Evolutionary conservation across 2,797 vertebrate genomes (phyloP).

Genomic region (Hylomyscus alleni): DNA sequence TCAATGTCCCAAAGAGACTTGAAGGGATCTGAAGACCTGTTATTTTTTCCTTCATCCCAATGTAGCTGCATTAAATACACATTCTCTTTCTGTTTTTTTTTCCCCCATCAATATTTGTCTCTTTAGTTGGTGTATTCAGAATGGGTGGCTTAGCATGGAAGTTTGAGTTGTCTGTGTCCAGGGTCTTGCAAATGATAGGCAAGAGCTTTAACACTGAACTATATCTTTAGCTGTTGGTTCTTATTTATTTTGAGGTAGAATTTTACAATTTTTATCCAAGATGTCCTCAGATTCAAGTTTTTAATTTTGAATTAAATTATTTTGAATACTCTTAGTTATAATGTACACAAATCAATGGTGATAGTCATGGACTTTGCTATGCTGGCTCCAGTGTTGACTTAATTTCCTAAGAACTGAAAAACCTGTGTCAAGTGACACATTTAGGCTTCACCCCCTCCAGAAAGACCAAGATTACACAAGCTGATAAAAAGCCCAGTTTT

Average conservation of each 20-base stretch:
- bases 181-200: background rate
- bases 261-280: background rate
- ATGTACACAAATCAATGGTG: background rate
- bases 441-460: too few species aligned
- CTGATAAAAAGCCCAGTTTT: background rate
- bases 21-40: background rate
- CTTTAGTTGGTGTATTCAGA: background rate
- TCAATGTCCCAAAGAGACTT: background rate
- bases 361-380: background rate
- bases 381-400: background rate
- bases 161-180: background rate
- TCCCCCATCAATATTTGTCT: background rate
- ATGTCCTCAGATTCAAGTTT: background rate
- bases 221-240: background rate
- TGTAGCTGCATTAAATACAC: background rate
- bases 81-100: background rate
- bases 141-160: background rate
- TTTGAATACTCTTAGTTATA: background rate
- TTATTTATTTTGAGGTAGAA: background rate
- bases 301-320: slow-evolving; percentile 5
- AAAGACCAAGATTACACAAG: background rate
- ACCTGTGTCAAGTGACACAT: background rate
- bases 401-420: background rate
- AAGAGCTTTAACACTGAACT: background rate
- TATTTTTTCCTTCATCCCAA: background rate